These are phyloP conservation scores for Belgica antarctica DNA, from an alignment of 2,888 invertebrate species.

Conservation along the genomic window DNA sequence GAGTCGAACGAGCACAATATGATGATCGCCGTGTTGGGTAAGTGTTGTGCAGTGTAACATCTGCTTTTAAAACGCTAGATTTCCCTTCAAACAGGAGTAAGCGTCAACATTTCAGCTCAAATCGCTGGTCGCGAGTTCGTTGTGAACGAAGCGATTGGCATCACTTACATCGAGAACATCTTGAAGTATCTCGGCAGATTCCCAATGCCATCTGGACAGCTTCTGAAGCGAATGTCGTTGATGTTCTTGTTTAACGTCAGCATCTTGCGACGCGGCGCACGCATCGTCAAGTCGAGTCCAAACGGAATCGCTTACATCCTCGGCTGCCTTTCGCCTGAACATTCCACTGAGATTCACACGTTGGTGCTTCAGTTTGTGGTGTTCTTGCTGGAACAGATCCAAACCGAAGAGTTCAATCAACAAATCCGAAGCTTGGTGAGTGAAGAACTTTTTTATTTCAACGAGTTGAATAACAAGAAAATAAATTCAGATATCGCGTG, in stretches of 20 bases:
- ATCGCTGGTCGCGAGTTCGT: background rate
- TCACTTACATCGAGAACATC: background rate
- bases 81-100: background rate
- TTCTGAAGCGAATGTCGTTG: slow-evolving; percentile 1
- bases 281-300: background rate
- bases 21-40: too few species aligned
- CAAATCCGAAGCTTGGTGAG: background rate
- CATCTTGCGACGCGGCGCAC: background rate
- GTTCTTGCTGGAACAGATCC: background rate
- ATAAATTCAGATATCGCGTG: background rate
- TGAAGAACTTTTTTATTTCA: background rate
- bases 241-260: background rate
- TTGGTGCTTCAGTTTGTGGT: background rate
- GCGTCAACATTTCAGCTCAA: slow-evolving; percentile 14
- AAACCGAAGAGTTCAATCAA: background rate
- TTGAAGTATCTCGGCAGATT: background rate
- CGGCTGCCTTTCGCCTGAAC: background rate
- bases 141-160: background rate
- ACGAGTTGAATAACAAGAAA: too few species aligned
- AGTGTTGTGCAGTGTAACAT: background rate
- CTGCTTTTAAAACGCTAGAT: background rate
- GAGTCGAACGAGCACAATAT: too few species aligned
- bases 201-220: slow-evolving; percentile 2
- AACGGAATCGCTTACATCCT: background rate
- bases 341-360: background rate